Evolutionary conservation across 2,797 vertebrate species (phyloP).

Genomic region (Vespertilio murinus): DNA sequence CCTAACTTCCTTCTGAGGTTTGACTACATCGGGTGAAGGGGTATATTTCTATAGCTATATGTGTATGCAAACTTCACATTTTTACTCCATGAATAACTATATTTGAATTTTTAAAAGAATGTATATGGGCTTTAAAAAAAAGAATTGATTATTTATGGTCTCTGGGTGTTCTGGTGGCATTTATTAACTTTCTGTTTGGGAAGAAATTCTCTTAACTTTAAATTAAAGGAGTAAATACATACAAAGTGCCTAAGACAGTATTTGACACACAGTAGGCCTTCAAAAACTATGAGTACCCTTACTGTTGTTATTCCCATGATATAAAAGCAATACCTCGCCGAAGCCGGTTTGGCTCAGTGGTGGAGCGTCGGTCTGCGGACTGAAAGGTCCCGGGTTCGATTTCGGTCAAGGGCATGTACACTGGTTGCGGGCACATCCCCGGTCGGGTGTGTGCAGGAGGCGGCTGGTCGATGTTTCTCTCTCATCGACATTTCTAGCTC

Average conservation of each 20-base stretch:
- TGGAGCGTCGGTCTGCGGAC: too few species aligned
- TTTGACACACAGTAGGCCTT: neutral
- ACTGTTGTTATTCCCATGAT: neutral
- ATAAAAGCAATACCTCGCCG: conserved; percentile 88
- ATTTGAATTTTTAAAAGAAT: conserved; percentile 37
- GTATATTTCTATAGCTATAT: neutral
- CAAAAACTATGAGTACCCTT: neutral
- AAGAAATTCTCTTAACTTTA: neutral
- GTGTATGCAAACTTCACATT: neutral
- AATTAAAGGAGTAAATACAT: neutral
- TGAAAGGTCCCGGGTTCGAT: too few species aligned
- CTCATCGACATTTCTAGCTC: too few species aligned
- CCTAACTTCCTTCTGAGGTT: too few species aligned
- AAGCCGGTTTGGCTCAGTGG: too few species aligned
- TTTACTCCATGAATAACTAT: neutral
- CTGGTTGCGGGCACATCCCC: too few species aligned
- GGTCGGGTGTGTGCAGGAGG: too few species aligned
- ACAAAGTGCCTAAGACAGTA: neutral
- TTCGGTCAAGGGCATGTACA: too few species aligned
- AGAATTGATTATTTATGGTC: neutral
- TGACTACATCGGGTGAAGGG: neutral
- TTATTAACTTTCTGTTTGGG: neutral
- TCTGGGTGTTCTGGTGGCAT: neutral
- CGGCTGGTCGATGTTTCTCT: too few species aligned
- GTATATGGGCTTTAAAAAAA: neutral